Percentiles rank a stretch among this genome's conserved stretches.
phyloP scores from a whole-genome alignment of 1,140 invertebrate genomes.

The Dolichoris vasculosae region DNA sequence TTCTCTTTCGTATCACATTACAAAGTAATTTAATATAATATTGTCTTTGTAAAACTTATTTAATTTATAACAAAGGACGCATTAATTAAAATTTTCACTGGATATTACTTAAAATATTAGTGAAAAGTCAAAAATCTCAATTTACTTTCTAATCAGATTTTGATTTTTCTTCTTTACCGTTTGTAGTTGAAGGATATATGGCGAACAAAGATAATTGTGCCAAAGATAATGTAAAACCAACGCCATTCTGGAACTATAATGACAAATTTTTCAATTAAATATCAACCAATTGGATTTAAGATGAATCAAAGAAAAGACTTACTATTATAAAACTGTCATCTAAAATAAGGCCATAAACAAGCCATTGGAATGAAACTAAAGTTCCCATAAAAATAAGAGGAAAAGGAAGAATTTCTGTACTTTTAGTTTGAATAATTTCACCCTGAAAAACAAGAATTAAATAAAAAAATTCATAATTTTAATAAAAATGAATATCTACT shows the following conservation, averaged over 20 bases:
- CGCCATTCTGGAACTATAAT: slow-evolving; percentile 80
- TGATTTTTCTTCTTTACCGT: slow-evolving; percentile 55
- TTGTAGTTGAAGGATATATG: slow-evolving; percentile 78
- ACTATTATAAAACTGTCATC: slow-evolving; percentile 86
- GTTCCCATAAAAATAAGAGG: slow-evolving; percentile 86
- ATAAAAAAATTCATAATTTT: not conserved
- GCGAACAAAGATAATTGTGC: slow-evolving; percentile 80
- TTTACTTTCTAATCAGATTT: slow-evolving; percentile 48
- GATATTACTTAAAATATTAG: not conserved
- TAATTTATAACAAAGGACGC: not conserved
- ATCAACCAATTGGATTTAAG: slow-evolving; percentile 27
- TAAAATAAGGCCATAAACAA: slow-evolving; percentile 87
- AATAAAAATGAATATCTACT: not conserved
- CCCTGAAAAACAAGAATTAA: slow-evolving; percentile 71
- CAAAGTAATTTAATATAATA: not conserved
- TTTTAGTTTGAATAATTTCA: slow-evolving; percentile 83
- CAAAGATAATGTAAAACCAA: slow-evolving; percentile 77
- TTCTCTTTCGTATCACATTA: not conserved
- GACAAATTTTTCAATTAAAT: slow-evolving; percentile 16
- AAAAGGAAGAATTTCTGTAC: slow-evolving; percentile 86
- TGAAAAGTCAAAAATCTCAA: not conserved
- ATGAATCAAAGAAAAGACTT: slow-evolving; percentile 72
- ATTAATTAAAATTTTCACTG: not conserved
- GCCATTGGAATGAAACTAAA: slow-evolving; percentile 84
- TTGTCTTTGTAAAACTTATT: not conserved